Evolutionary conservation across 2,797 vertebrate genomes (phyloP), one percentile per base, ranked within the genome.

Genomic region (Scyliorhinus canicula): DNA sequence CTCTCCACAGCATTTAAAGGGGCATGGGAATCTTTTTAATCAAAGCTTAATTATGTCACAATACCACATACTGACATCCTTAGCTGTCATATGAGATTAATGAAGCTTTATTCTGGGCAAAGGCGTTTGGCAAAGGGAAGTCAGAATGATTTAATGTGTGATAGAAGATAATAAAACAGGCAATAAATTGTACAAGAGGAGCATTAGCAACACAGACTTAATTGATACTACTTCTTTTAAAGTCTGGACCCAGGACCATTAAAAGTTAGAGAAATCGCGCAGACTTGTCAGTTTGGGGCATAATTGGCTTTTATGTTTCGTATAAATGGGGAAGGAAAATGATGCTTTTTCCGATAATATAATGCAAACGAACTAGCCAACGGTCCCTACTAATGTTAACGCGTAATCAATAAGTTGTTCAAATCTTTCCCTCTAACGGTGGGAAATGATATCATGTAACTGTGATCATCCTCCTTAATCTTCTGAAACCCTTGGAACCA

Each of bases 391-490:
- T 91, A 91, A 90, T 40, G 55, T 2, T 60, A 90, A n/a, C 86
- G 40, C 63, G 35, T 40, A 63, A 90, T 90, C 86, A 90, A 91
- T 91, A 91, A 91, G 0, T 65, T 21, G 44, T 91, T 91, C 88
- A 91, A 91, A 91, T 44, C 57, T 44, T 91, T 44, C 65, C 88
- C 60, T 88, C 88, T 44, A 91, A 65, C 9, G 24, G 55, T 91
- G 88, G 60, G 8, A 44, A 44, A 91, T 91, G 57, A 91, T 91
- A 24, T n/a, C 40, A n/a, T 26, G 88, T 91, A 65, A 9, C 88
- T 91, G 88, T 91, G 57, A 44, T 60, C n/a, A 44, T 90, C 55
- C 86, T 90, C 86, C 86, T 90, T n/a, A 91, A 91, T 91, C 88
- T 63, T 63, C 57, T 26, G 8, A 91, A 63, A 91, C 57, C 57